Percentiles rank a stretch among this genome's conserved stretches.
These are phyloP conservation scores for Teinopalpus imperialis DNA, from an alignment of 2,888 invertebrate species.

Conservation along the genomic window DNA sequence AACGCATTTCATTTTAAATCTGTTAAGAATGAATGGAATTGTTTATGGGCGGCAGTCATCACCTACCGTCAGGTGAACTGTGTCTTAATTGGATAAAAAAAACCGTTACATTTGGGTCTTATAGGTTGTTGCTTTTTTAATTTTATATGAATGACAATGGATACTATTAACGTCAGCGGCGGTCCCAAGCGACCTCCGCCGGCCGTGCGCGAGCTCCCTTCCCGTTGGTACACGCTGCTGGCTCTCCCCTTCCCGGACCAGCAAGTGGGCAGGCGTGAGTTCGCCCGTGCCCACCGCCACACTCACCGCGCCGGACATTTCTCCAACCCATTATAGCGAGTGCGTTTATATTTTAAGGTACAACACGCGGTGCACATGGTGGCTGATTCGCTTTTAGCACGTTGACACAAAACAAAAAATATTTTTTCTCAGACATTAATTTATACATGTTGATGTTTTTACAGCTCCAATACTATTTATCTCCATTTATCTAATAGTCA, in stretches of 20 bases:
- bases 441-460: too few relatives aligned
- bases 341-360: slow-evolving; percentile 74
- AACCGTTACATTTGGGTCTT: too few relatives aligned
- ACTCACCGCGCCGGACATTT: slow-evolving; percentile 92
- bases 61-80: too few relatives aligned
- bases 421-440: too few relatives aligned
- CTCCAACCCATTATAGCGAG: slow-evolving; percentile 89
- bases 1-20: too few relatives aligned
- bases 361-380: slow-evolving; percentile 60
- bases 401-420: too few relatives aligned
- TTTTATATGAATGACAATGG: slow-evolving; percentile 14
- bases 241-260: slow-evolving; percentile 96
- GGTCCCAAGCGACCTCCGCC: slow-evolving; percentile 59
- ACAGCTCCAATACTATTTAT: too few relatives aligned
- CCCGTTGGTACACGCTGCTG: slow-evolving; percentile 94
- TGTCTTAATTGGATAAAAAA: too few relatives aligned
- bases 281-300: slow-evolving; percentile 87
- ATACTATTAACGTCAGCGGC: slow-evolving; percentile 44
- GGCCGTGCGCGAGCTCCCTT: slow-evolving; percentile 84
- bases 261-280: slow-evolving; percentile 93
- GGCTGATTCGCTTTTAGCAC: slow-evolving; percentile 46
- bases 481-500: too few relatives aligned
- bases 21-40: too few relatives aligned
- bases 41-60: too few relatives aligned
- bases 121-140: slow-evolving; percentile 26